Conservation (phyloP, 2,113 vertebrate species). For the Microtus montanus region DNA sequence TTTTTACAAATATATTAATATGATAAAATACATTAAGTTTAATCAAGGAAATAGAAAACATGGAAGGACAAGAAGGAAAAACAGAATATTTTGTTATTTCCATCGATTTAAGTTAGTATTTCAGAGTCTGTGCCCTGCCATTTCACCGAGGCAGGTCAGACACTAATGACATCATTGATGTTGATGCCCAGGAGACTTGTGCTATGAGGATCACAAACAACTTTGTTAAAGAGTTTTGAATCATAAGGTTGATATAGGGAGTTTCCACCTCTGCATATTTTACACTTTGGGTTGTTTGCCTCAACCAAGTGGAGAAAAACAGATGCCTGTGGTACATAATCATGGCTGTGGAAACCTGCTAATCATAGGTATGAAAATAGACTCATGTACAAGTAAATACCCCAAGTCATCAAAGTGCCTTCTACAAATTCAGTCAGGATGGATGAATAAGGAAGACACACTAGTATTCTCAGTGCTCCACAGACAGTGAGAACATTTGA, state of each 20-base stretch:
- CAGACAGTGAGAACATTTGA: background rate
- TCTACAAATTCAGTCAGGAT: background rate
- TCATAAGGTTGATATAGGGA: background rate
- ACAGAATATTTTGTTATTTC: background rate
- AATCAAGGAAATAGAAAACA: background rate
- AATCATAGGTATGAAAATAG: slow-evolving; percentile 33
- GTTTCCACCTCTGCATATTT: slow-evolving; percentile 28
- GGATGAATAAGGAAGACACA: slow-evolving; percentile 12
- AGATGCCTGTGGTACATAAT: background rate
- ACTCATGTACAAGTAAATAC: slow-evolving; percentile 40
- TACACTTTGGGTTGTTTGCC: background rate
- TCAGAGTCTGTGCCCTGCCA: background rate
- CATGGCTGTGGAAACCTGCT: background rate
- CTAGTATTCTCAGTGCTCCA: background rate
- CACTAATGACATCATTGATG: background rate
- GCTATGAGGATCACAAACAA: background rate
- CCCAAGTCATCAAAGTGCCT: background rate
- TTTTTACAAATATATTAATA: background rate
- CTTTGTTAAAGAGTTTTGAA: slow-evolving; percentile 49
- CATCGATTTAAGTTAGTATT: background rate
- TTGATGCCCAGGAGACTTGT: background rate
- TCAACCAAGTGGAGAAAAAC: background rate
- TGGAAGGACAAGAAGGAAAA: background rate
- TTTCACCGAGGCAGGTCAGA: background rate
- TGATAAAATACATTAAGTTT: background rate